Base-by-base conservation (phyloP, 2,113 vertebrate species). In the Todiramphus saurophagus region DNA sequence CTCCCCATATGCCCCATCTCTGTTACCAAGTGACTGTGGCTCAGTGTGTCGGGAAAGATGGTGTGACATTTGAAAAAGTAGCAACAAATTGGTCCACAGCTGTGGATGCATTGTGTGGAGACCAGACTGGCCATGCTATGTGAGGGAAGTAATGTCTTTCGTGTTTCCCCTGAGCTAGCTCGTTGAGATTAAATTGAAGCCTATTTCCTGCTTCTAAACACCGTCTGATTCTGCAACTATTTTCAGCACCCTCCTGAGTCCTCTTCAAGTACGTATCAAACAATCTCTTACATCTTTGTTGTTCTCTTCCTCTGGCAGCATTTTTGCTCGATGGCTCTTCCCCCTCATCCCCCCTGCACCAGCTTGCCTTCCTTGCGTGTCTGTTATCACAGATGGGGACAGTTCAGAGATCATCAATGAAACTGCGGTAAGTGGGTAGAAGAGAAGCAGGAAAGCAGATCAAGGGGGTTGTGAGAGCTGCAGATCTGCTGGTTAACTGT, bases 1-100 rank as follows among this genome's bases (percentile, higher is more conserved):
- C 58, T 31, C 0, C 0, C 48, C 0, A 0, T 9, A 5, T 0
- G 0, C 10, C 33, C 0, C 6, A 4, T 18, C 24, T 63, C 70
- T 37, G 17, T 1, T 25, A 2, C 9, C 9, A 10, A 37, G 39
- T 35, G 35, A 11, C 19, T 31, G 44, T 11, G 39, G 21, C 11
- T 46, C 17, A 3, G 8, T 0, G 0, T n/a, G 48, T 14, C 0
- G 0, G 20, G 50, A 8, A 15, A 78, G 12, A 13, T 2, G 5
- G 10, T 16, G 5, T 48, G 31, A 18, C 7, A 5, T 30, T 50
- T 51, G 41, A 12, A 53, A 78, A 60, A 77, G 28, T 3, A 50
- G 23, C 30, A 51, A 27, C 3, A 35, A 60, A 51, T 48, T 39
- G 56, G 10, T 18, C 15, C 16, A 5, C 15, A 35, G 39, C 44